These are phyloP conservation scores for Globodera rostochiensis DNA, from an alignment of 1,140 invertebrate genomes.

Conservation along the genomic window DNA sequence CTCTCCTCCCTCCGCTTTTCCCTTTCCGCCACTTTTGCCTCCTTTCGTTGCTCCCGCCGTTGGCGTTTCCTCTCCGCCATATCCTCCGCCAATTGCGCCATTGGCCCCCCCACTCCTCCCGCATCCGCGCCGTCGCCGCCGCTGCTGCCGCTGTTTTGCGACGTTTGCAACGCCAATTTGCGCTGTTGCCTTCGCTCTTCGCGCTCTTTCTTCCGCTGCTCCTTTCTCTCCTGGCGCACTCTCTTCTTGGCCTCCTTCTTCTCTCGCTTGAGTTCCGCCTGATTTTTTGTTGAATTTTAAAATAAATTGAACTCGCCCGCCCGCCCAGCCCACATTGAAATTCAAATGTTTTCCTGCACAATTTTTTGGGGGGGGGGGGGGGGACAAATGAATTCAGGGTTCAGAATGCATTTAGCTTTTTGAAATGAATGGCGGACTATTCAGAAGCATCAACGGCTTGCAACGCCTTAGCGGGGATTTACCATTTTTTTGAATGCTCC, in stretches of 20 bases:
- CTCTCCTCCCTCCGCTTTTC: slow-evolving; percentile 34
- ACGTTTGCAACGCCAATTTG: background rate
- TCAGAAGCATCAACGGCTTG: too few species aligned
- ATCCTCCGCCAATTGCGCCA: background rate
- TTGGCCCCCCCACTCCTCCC: background rate
- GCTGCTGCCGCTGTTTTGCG: background rate
- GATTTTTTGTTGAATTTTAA: too few species aligned
- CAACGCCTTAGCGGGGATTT: too few species aligned
- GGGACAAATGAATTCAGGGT: too few species aligned
- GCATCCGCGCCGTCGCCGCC: background rate
- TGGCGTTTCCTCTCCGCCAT: slow-evolving; percentile 3
- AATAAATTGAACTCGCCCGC: too few species aligned
- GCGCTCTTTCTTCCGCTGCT: slow-evolving; percentile 18
- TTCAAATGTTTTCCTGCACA: too few species aligned
- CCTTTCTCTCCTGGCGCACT: slow-evolving; percentile 3
- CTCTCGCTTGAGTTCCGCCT: slow-evolving; percentile 26
- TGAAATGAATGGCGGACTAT: too few species aligned
- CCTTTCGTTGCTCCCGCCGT: slow-evolving; percentile 7
- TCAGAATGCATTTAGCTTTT: background rate
- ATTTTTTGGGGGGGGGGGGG: too few species aligned
- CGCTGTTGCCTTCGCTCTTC: slow-evolving; percentile 3
- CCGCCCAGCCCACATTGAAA: too few species aligned
- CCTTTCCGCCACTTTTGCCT: slow-evolving; percentile 23
- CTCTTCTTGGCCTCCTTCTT: slow-evolving; percentile 31
- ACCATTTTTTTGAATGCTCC: too few species aligned